phyloP scores from a whole-genome alignment of 2,113 vertebrate species.

The Colaptes auratus region DNA sequence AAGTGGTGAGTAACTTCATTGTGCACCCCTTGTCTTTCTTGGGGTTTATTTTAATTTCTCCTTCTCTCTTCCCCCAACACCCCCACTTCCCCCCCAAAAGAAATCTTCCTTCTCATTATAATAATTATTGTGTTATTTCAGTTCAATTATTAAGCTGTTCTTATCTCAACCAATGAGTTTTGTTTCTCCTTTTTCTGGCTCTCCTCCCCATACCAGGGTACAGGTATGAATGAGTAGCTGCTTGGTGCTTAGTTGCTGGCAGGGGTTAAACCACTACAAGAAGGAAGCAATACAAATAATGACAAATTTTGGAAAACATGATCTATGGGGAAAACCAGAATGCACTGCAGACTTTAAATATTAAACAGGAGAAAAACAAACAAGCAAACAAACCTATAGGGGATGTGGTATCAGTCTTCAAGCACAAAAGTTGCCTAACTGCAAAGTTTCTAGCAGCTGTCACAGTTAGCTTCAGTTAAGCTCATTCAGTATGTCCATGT shows the following conservation, averaged over 20 bases:
- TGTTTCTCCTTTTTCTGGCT: neutral
- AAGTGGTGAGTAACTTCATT: neutral
- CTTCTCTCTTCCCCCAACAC: neutral
- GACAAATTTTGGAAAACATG: neutral
- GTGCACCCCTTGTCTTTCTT: neutral
- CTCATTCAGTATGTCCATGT: neutral
- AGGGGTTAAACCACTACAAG: neutral
- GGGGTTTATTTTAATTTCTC: neutral
- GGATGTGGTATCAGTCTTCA: neutral
- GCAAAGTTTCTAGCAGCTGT: neutral
- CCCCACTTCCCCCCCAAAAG: no score
- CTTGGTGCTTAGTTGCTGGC: neutral
- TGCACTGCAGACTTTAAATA: neutral
- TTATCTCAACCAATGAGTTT: neutral
- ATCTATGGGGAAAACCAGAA: neutral
- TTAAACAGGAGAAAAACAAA: neutral
- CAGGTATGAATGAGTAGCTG: neutral
- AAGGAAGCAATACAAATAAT: neutral
- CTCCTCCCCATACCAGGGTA: neutral
- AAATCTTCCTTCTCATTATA: neutral
- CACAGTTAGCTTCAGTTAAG: neutral
- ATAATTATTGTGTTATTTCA: neutral
- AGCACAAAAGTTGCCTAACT: neutral
- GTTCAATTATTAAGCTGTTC: neutral
- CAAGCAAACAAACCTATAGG: no score